These are phyloP conservation scores for Varanus komodoensis DNA, from an alignment of 2,113 vertebrate genomes.

Conservation along the genomic window DNA sequence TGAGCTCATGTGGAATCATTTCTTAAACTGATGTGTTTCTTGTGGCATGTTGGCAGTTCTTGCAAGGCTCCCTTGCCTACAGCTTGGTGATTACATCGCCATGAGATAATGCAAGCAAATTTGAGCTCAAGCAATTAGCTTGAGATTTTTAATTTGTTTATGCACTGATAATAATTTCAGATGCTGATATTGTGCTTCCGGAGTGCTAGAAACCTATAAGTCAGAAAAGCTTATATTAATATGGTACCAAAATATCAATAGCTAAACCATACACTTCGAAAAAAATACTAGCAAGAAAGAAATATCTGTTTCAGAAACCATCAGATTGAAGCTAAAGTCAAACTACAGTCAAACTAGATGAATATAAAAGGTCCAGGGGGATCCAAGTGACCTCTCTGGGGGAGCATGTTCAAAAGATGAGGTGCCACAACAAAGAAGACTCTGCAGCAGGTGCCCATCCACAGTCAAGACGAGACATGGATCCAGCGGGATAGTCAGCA, in stretches of 20 bases:
- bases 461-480: too few relatives aligned
- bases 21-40: too few relatives aligned
- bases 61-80: background rate
- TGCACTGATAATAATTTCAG: background rate
- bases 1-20: too few relatives aligned
- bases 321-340: background rate
- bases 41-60: background rate
- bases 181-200: background rate
- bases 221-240: background rate
- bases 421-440: too few relatives aligned
- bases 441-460: too few relatives aligned
- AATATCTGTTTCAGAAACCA: background rate
- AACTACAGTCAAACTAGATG: too few relatives aligned
- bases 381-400: too few relatives aligned
- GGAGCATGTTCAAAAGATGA: too few relatives aligned
- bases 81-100: background rate
- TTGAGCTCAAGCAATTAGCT: background rate
- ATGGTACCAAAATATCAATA: background rate
- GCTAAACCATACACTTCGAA: background rate
- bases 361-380: too few relatives aligned
- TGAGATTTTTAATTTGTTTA: background rate
- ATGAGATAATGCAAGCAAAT: background rate
- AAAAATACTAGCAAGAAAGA: background rate
- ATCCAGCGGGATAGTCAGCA: too few relatives aligned
- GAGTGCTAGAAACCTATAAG: background rate